These are phyloP conservation scores for Rissa tridactyla DNA, from an alignment of 2,113 vertebrate species.

Conservation along the genomic window DNA sequence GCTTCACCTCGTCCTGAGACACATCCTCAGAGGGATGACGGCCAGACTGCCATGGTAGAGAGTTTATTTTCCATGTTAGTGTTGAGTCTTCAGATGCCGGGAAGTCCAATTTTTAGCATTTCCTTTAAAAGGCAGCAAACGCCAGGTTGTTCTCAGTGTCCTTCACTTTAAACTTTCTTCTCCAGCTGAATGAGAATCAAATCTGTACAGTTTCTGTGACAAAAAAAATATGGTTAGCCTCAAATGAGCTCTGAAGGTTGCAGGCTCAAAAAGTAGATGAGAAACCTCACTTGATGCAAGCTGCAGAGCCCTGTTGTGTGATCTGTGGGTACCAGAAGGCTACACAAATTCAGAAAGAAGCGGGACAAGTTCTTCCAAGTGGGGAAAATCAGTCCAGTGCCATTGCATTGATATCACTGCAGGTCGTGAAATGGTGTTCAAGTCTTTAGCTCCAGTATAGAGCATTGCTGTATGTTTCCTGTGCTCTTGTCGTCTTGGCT, in stretches of 20 bases:
- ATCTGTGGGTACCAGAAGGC: background rate
- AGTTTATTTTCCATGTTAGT: background rate
- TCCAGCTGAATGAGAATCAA: background rate
- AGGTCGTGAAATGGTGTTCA: background rate
- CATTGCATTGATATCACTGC: fast-evolving
- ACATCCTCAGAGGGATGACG: background rate
- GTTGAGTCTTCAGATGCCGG: background rate
- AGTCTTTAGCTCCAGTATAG: fast-evolving
- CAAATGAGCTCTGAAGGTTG: background rate
- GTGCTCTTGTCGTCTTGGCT: fast-evolving
- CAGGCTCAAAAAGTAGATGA: background rate
- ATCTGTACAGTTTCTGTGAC: background rate
- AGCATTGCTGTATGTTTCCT: fast-evolving
- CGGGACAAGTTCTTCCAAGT: background rate
- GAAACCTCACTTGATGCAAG: background rate
- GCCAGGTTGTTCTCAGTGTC: background rate
- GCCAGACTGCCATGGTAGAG: background rate
- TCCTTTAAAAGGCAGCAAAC: background rate
- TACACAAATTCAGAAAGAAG: background rate
- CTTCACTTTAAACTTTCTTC: background rate
- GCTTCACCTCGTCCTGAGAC: background rate
- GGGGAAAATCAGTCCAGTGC: background rate
- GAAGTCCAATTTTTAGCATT: background rate
- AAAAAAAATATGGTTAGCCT: background rate
- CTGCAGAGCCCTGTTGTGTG: background rate